Evolutionary conservation across 1,140 invertebrate species (phyloP).

Genomic region (Sitophilus oryzae): DNA sequence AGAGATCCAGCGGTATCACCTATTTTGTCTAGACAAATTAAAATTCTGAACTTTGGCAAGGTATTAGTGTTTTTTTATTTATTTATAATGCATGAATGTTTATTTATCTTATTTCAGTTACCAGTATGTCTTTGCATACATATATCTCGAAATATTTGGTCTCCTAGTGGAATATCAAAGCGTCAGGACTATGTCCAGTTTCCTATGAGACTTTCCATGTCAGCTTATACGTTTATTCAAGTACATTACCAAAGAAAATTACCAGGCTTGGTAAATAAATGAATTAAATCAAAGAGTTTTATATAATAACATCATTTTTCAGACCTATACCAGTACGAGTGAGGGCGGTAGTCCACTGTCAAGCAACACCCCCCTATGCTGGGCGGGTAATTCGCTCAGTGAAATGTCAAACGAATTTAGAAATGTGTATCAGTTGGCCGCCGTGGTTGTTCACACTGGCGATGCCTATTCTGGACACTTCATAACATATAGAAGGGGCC

Average conservation of each 20-base stretch:
- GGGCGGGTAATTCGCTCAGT: conserved; percentile 33
- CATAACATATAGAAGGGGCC: conserved; percentile 79
- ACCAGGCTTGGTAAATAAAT: conserved; percentile 32
- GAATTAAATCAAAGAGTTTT: background rate
- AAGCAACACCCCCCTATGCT: conserved; percentile 39
- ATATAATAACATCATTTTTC: conserved; percentile 11
- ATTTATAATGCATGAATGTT: background rate
- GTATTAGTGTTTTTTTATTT: conserved; percentile 1
- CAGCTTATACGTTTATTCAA: conserved; percentile 66
- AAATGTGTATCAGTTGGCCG: conserved; percentile 64
- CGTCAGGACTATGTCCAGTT: conserved; percentile 80
- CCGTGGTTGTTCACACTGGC: conserved; percentile 86
- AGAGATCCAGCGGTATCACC: conserved; percentile 43
- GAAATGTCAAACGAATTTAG: conserved; percentile 41
- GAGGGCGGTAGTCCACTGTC: conserved; percentile 42
- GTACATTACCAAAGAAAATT: conserved; percentile 43
- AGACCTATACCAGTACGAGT: conserved; percentile 42
- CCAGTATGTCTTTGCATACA: conserved; percentile 80
- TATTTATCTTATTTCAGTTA: conserved; percentile 49
- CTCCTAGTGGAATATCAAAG: conserved; percentile 70
- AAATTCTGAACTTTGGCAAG: conserved; percentile 83
- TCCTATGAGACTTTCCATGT: conserved; percentile 75
- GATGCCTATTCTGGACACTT: conserved; percentile 85
- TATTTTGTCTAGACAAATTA: conserved; percentile 59
- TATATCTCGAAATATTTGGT: conserved; percentile 80